Evolutionary conservation across 1,140 invertebrate genomes (phyloP).

Genomic region (Sitodiplosis mosellana): DNA sequence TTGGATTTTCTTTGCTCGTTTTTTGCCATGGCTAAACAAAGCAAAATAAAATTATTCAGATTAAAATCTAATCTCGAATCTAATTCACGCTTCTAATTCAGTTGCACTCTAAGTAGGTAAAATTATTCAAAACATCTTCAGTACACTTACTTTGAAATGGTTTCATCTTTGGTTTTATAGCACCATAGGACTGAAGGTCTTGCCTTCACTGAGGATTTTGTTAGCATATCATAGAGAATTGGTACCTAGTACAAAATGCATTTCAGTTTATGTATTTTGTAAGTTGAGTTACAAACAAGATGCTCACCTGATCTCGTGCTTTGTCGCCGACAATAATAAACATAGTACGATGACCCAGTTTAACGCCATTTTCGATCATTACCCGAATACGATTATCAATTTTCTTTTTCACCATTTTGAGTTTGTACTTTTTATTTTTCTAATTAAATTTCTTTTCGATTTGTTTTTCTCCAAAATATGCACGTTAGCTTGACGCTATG

Average conservation of each 20-base stretch:
- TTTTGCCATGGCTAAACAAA: conserved; percentile 68
- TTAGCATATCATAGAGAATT: conserved; percentile 92
- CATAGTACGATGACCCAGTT: conserved; percentile 72
- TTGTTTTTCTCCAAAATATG: too few relatives aligned
- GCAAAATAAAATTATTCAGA: conserved; percentile 5
- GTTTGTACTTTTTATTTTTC: too few relatives aligned
- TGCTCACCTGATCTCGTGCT: conserved; percentile 73
- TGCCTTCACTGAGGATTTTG: conserved; percentile 82
- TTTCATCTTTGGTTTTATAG: conserved; percentile 85
- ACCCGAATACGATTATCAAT: conserved; percentile 90
- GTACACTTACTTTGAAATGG: conserved; percentile 62
- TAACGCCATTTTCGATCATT: conserved; percentile 94
- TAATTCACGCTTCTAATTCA: too few relatives aligned
- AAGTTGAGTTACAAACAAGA: too few relatives aligned
- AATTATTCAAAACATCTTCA: too few relatives aligned
- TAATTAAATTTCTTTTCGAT: too few relatives aligned
- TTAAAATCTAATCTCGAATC: too few relatives aligned
- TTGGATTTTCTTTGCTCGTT: conserved; percentile 83
- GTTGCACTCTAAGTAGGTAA: conserved; percentile 4
- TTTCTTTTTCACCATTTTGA: conserved; percentile 75
- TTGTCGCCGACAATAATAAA: conserved; percentile 94
- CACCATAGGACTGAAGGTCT: conserved; percentile 93
- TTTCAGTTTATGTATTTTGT: too few relatives aligned
- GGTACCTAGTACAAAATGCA: conserved; percentile 48
- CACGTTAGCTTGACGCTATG: too few relatives aligned